Conservation (phyloP, 2,888 invertebrate genomes). For the Taphrorychus bicolor region DNA sequence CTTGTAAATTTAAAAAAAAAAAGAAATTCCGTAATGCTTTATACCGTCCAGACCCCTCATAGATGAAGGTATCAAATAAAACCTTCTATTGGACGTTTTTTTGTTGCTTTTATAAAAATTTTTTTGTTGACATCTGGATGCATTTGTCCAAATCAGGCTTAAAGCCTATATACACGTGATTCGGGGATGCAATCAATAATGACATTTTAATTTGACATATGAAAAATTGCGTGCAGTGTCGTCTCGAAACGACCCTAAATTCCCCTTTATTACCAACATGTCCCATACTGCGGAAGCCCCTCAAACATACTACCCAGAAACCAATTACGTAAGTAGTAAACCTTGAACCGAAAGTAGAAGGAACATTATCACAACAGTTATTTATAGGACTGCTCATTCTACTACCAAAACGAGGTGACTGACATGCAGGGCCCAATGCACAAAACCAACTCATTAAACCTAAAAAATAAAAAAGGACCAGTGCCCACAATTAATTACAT, state of each 20-base stretch:
- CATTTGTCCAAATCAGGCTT: too few species aligned
- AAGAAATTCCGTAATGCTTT: too few species aligned
- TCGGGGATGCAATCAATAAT: too few species aligned
- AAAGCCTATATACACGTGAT: too few species aligned
- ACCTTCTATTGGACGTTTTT: too few species aligned
- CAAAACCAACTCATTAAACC: too few species aligned
- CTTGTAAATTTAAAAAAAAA: too few species aligned
- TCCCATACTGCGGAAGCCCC: not conserved
- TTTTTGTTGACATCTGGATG: too few species aligned
- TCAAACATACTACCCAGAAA: too few species aligned
- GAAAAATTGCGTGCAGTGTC: not conserved
- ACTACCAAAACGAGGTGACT: conserved; percentile 3
- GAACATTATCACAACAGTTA: not conserved
- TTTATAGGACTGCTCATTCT: conserved; percentile 14
- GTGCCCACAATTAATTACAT: conserved; percentile 31
- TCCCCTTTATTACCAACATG: not conserved
- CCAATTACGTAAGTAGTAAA: not conserved
- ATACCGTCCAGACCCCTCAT: too few species aligned
- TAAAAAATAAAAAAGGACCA: not conserved
- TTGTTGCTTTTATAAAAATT: too few species aligned
- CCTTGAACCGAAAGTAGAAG: not conserved
- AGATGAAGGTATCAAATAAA: too few species aligned
- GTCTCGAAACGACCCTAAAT: not conserved
- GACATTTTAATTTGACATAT: not conserved
- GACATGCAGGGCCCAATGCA: not conserved